Evolutionary conservation across 2,888 invertebrate genomes (phyloP), one percentile per base, ranked within the genome.

Genomic region (Platycheirus rosarum): DNA sequence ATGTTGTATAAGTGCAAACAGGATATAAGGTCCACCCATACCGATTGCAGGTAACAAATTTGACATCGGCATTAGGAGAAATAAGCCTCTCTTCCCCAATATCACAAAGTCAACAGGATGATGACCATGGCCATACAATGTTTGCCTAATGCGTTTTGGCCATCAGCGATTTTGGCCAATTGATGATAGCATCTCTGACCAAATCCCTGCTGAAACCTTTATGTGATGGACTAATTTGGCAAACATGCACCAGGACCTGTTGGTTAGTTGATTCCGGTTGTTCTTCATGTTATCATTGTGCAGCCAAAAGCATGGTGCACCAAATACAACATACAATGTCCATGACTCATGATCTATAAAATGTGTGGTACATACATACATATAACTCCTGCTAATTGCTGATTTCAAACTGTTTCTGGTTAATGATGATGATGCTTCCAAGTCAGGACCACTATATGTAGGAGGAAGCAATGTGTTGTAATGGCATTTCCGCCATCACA

Each of bases 221-320:
- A 69, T 60, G 51, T 32, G 63, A 78, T 35, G 35, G 60, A 60
- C 80, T 80, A 71, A 80, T 71, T 40, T 48, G 60, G 46, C 76
- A 44, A 53, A 46, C 76, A 62, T 75, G 29, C 60, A 44, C 4
- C 40, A 40, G 37, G 32, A 70, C 76, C 65, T 76, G 76, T 76
- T 80, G 75, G 69, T 60, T 60, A 51, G 70, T 70, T 65, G 57
- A 80, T 62, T 49, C 66, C 60, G 53, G 70, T 23, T 76, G 69
- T 51, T 63, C 44, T 46, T 57, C 63, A 60, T 71, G 66, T 53
- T 60, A 76, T 53, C 75, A 44, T 35, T 66, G 70, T 66, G 66
- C 14, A 69, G 63, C 62, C 6, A n/a, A n/a, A n/a, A n/a, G n/a
- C n/a, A 4, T 7, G 20, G 13, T 44, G 37, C 40, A 8, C 13